Evolutionary conservation across 2,113 vertebrate species (phyloP).

Genomic region (Astur gentilis): DNA sequence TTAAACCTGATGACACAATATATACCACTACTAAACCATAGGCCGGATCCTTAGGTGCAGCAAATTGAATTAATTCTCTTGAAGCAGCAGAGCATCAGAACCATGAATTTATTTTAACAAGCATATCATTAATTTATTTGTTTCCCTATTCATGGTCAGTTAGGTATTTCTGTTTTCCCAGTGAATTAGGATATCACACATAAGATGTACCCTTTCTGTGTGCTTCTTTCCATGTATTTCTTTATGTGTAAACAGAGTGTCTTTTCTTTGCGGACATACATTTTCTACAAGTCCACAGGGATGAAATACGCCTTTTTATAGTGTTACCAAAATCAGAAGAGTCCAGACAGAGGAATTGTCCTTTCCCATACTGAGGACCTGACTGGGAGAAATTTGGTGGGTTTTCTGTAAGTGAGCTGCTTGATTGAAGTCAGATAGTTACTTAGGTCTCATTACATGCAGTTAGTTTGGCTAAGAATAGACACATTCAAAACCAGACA

Average conservation of each 20-base stretch:
- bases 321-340: background rate
- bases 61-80: background rate
- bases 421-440: slow-evolving; percentile 60
- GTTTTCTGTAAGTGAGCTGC: slow-evolving; percentile 37
- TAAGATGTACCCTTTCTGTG: background rate
- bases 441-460: slow-evolving; percentile 82
- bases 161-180: slow-evolving; percentile 14
- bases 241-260: background rate
- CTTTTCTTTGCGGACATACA: background rate
- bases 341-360: background rate
- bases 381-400: slow-evolving; percentile 7
- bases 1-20: background rate
- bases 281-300: background rate
- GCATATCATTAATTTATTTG: background rate
- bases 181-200: background rate
- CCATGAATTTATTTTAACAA: background rate
- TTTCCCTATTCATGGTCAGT: background rate
- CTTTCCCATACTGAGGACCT: background rate
- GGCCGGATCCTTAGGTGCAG: background rate
- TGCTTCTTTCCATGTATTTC: background rate
- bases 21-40: background rate
- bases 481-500: slow-evolving; percentile 68
- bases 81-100: background rate
- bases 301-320: background rate
- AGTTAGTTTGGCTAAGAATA: slow-evolving; percentile 77